A percentile compares a stretch with the other conserved stretches of the same genome.
phyloP scores from a whole-genome alignment of 2,797 vertebrate species.

The Bradypus variegatus region DNA sequence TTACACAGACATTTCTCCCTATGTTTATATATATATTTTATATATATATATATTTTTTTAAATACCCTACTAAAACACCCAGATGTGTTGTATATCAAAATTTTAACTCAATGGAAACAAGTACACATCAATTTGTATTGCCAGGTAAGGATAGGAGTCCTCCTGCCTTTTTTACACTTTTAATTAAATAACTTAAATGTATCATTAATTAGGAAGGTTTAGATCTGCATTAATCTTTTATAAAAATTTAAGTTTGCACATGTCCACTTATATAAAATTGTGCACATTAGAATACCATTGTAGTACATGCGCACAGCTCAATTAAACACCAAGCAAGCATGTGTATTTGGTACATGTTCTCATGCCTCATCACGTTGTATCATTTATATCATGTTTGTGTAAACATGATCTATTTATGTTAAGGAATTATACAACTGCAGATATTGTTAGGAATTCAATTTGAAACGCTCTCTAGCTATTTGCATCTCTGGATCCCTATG shows the following conservation, averaged over 20 bases:
- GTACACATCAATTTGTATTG: not conserved
- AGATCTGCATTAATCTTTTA: not conserved
- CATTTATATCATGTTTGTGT: not conserved
- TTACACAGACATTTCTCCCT: not conserved
- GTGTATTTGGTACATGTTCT: not conserved
- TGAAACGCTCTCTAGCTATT: not conserved
- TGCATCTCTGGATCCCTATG: not conserved
- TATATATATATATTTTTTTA: not conserved
- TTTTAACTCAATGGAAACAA: constrained; percentile 16
- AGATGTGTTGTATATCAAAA: constrained; percentile 27
- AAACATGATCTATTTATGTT: not conserved
- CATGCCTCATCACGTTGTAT: not conserved
- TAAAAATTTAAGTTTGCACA: not conserved
- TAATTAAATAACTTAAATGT: constrained; percentile 15
- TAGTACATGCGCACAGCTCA: not conserved
- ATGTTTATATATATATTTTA: not conserved
- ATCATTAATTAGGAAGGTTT: not conserved
- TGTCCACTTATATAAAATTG: not conserved
- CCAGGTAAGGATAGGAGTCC: constrained; percentile 12
- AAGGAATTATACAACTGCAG: not conserved
- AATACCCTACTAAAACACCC: constrained; percentile 9
- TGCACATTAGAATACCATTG: not conserved
- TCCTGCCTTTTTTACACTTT: constrained; percentile 5
- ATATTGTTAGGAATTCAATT: not conserved
- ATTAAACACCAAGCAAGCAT: not conserved